phyloP scores from a whole-genome alignment of 1,140 invertebrate genomes.

The Acromyrmex heyeri region DNA sequence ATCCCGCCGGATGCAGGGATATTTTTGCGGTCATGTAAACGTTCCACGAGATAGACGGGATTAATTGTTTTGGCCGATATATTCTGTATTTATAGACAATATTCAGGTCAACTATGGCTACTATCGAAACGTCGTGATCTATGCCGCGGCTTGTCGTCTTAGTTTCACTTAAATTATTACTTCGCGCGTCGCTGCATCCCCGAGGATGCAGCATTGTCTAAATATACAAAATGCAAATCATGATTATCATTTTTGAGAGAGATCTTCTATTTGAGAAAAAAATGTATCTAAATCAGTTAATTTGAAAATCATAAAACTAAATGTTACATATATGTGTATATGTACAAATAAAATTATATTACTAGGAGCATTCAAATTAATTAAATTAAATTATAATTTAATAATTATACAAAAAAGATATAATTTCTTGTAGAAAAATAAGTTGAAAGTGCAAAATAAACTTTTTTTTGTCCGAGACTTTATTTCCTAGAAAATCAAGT shows the following conservation, averaged over 20 bases:
- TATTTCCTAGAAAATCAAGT: too few relatives aligned
- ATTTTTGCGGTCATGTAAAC: background rate
- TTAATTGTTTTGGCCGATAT: constrained; percentile 61
- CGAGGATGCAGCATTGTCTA: constrained; percentile 13
- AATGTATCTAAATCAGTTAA: background rate
- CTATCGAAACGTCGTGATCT: constrained; percentile 60
- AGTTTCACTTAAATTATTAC: constrained; percentile 76
- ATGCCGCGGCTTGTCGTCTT: constrained; percentile 4
- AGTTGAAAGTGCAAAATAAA: too few relatives aligned
- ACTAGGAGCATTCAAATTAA: too few relatives aligned
- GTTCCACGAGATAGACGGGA: constrained; percentile 19
- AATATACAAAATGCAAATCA: background rate
- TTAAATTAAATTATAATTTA: too few relatives aligned
- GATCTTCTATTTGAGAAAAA: background rate
- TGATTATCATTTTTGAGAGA: background rate
- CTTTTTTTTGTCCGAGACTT: too few relatives aligned
- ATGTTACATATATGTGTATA: background rate
- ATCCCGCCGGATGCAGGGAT: background rate
- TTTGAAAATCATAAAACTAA: background rate
- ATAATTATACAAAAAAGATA: too few relatives aligned
- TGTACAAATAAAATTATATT: background rate
- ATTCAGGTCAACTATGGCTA: constrained; percentile 55
- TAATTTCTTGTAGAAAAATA: too few relatives aligned
- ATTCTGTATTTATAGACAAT: constrained; percentile 39
- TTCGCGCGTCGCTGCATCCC: constrained; percentile 70